phyloP scores from a whole-genome alignment of 2,113 vertebrate species.

The Buteo buteo region DNA sequence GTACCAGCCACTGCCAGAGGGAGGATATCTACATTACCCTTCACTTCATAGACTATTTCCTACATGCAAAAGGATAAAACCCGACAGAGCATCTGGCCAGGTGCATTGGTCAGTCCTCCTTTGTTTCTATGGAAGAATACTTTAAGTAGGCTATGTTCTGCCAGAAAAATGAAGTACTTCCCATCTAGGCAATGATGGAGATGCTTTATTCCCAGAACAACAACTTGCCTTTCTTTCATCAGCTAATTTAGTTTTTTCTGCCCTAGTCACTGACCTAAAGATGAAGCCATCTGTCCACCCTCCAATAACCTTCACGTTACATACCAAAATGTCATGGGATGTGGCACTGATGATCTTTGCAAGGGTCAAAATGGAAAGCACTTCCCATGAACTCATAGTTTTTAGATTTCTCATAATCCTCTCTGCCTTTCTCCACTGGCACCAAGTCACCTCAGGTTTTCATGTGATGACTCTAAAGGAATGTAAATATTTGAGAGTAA shows the following conservation, averaged over 20 bases:
- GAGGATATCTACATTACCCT: background rate
- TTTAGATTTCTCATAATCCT: background rate
- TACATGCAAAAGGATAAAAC: background rate
- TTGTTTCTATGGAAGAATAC: background rate
- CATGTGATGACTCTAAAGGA: background rate
- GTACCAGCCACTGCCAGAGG: background rate
- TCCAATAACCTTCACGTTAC: background rate
- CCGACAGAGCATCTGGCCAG: background rate
- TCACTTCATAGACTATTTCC: background rate
- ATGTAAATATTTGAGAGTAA: background rate
- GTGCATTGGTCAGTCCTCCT: background rate
- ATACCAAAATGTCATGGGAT: background rate
- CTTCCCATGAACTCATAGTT: background rate
- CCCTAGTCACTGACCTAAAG: constrained; percentile 17
- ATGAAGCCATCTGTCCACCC: background rate
- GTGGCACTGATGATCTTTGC: background rate
- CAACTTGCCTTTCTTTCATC: background rate
- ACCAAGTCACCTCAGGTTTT: background rate
- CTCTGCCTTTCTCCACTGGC: background rate
- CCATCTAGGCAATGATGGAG: background rate
- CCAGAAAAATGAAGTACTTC: background rate
- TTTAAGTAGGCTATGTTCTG: background rate
- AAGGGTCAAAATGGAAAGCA: background rate
- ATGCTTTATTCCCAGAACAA: background rate
- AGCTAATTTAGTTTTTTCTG: constrained; percentile 4